These are phyloP conservation scores for Loris lydekkerianus DNA, from an alignment of 2,797 vertebrate genomes.

Conservation along the genomic window DNA sequence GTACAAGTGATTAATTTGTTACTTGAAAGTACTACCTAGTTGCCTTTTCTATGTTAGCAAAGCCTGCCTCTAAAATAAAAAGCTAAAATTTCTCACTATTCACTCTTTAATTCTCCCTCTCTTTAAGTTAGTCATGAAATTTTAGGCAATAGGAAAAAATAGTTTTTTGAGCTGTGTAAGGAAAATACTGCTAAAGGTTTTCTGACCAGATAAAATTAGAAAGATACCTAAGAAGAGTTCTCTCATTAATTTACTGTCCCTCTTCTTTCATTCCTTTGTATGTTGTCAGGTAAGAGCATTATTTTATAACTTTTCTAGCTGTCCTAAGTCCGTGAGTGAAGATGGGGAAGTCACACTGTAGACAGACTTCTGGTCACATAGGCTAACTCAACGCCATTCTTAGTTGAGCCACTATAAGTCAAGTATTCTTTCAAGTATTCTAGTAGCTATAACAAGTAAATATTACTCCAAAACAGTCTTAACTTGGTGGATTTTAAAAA, in stretches of 20 bases:
- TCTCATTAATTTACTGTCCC: neutral
- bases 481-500: neutral
- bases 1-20: neutral
- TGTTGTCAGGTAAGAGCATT: neutral
- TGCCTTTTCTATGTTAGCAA: neutral
- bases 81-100: neutral
- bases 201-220: neutral
- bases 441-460: neutral
- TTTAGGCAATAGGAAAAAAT: neutral
- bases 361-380: neutral
- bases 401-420: neutral
- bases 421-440: neutral
- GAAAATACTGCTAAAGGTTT: neutral
- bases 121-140: neutral
- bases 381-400: neutral
- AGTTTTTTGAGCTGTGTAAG: neutral
- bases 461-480: neutral
- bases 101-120: neutral
- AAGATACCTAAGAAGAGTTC: neutral
- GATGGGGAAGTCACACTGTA: neutral
- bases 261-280: neutral
- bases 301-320: neutral
- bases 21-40: neutral
- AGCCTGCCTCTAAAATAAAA: neutral
- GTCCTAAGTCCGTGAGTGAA: neutral